Evolutionary conservation across 2,797 vertebrate species (phyloP).

Genomic region (Podarcis siculus): DNA sequence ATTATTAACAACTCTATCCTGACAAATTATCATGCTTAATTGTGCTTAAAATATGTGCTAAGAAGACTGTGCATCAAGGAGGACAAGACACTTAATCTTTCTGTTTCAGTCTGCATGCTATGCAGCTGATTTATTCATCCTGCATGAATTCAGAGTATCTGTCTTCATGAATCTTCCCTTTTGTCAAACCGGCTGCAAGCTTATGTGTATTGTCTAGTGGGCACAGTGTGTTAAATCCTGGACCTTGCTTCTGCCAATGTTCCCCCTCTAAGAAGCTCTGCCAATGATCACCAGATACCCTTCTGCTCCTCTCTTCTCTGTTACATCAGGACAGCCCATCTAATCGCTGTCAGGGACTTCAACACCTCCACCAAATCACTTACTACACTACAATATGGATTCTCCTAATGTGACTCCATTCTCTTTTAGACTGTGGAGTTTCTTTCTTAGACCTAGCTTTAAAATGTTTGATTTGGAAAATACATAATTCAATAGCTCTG

Average conservation of each 20-base stretch:
- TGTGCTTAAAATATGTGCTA: constrained; percentile 39
- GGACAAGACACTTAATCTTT: constrained; percentile 21
- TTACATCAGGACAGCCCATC: neutral
- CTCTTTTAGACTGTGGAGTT: neutral
- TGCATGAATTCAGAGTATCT: neutral
- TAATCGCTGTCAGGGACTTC: neutral
- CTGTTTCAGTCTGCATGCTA: neutral
- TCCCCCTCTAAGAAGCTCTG: neutral
- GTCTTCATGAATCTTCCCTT: constrained; percentile 17
- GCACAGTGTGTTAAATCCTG: neutral
- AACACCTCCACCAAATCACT: neutral
- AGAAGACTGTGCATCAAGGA: constrained; percentile 10
- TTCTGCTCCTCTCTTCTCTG: neutral
- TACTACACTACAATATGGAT: neutral
- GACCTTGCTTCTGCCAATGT: neutral
- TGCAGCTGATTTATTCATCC: neutral
- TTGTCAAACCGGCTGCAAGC: neutral
- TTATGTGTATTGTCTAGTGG: neutral
- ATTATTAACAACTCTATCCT: constrained; percentile 28
- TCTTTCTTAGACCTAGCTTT: neutral
- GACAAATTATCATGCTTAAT: constrained; percentile 38
- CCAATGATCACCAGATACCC: neutral
- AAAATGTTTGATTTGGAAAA: constrained; percentile 13
- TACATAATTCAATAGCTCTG: neutral
- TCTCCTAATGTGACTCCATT: neutral